Evolutionary conservation across 2,888 invertebrate genomes (phyloP).

Genomic region (Dilophus febrilis): DNA sequence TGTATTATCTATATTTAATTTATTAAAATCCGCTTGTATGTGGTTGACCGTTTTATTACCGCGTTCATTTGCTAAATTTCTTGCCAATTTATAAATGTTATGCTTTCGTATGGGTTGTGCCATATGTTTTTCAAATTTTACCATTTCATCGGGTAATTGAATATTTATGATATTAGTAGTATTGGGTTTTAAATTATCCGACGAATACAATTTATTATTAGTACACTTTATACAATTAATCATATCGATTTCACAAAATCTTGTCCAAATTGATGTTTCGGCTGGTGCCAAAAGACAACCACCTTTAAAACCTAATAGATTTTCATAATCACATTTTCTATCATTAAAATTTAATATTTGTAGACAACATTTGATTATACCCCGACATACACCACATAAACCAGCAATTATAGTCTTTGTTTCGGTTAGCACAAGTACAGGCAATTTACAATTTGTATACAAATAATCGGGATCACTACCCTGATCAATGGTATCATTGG

Average conservation of each 20-base stretch:
- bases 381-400: slow-evolving; percentile 53
- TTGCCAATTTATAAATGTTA: slow-evolving; percentile 61
- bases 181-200: no score
- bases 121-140: slow-evolving; percentile 71
- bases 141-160: slow-evolving; percentile 47
- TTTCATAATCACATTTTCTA: slow-evolving; percentile 10
- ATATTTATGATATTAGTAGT: slow-evolving; percentile 9
- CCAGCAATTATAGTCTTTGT: slow-evolving; percentile 52
- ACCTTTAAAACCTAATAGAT: slow-evolving; percentile 58
- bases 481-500: slow-evolving; percentile 14
- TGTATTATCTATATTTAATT: slow-evolving; percentile 17
- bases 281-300: slow-evolving; percentile 68
- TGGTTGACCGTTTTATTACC: slow-evolving; percentile 25
- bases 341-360: no score
- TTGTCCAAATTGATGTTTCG: slow-evolving; percentile 77
- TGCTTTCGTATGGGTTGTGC: slow-evolving; percentile 68
- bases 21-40: slow-evolving; percentile 30
- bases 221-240: slow-evolving; percentile 34
- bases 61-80: slow-evolving; percentile 32
- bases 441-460: slow-evolving; percentile 35
- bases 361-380: slow-evolving; percentile 33
- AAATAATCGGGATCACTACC: neutral
- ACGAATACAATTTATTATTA: no score
- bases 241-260: slow-evolving; percentile 77
- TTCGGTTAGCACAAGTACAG: slow-evolving; percentile 38